phyloP scores from a whole-genome alignment of 35 echinoderm and acorn worm genomes.

The Amphiura filiformis region DNA sequence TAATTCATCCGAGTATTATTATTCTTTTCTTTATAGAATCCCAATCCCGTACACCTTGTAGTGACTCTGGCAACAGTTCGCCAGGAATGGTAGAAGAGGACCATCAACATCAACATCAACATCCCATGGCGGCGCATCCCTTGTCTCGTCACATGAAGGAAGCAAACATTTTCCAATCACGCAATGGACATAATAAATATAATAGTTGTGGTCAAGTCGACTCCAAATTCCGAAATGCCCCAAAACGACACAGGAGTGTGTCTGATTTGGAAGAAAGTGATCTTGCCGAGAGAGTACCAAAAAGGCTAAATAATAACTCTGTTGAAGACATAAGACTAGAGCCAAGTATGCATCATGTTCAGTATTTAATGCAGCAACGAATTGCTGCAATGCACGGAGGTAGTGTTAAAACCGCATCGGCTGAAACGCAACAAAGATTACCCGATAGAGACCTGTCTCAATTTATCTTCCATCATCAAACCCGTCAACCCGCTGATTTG shows the following conservation, averaged over 20 bases:
- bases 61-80: slow-evolving; percentile 80
- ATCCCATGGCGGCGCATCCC: not conserved
- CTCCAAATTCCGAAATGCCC: not conserved
- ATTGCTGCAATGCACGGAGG: not conserved
- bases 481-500: not conserved
- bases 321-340: not conserved
- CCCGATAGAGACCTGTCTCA: not conserved
- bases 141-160: not conserved
- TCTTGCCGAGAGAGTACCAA: not conserved
- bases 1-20: too few relatives aligned
- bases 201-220: not conserved
- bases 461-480: not conserved
- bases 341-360: not conserved
- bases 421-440: not conserved
- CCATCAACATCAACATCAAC: not conserved
- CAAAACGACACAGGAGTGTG: not conserved
- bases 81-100: slow-evolving; percentile 58
- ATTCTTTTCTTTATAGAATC: too few relatives aligned
- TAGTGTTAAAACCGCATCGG: not conserved
- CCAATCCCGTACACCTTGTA: slow-evolving; percentile 34
- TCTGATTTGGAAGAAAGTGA: not conserved
- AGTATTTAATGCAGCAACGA: not conserved
- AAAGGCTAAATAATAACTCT: not conserved
- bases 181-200: not conserved
- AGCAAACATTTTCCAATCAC: not conserved